phyloP scores from a whole-genome alignment of 2,113 vertebrate species.

The Odobenus rosmarus region DNA sequence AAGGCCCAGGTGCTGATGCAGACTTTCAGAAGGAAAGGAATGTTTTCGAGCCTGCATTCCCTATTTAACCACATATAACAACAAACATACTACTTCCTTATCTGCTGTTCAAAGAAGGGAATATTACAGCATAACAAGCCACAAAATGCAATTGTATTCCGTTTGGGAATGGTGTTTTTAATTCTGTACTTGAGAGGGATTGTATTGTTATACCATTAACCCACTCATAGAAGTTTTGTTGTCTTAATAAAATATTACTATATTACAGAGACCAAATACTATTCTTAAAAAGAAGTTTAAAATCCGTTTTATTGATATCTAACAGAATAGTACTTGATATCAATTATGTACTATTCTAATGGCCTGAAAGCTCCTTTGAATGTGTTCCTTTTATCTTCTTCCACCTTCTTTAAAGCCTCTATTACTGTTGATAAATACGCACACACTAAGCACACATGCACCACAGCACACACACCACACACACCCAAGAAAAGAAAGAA shows the following conservation, averaged over 20 bases:
- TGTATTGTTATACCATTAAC: neutral
- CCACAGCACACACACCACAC: neutral
- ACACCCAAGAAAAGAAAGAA: neutral
- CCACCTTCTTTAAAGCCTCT: neutral
- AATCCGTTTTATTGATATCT: neutral
- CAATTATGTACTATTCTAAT: neutral
- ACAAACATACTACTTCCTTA: neutral
- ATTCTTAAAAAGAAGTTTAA: conserved; percentile 35
- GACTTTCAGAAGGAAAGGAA: neutral
- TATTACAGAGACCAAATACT: neutral
- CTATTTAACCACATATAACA: neutral
- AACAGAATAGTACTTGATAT: neutral
- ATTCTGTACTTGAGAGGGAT: neutral
- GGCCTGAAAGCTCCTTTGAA: neutral
- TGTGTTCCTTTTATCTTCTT: neutral
- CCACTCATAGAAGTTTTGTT: neutral
- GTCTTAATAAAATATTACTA: conserved; percentile 48
- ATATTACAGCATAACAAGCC: neutral
- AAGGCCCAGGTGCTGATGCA: neutral
- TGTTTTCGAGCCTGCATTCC: neutral
- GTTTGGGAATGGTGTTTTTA: neutral
- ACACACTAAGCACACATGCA: neutral
- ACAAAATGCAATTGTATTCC: neutral
- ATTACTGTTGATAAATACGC: neutral
- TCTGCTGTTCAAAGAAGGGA: neutral